Conservation (phyloP, 2,113 vertebrate species). For the Nycticorax nycticorax region DNA sequence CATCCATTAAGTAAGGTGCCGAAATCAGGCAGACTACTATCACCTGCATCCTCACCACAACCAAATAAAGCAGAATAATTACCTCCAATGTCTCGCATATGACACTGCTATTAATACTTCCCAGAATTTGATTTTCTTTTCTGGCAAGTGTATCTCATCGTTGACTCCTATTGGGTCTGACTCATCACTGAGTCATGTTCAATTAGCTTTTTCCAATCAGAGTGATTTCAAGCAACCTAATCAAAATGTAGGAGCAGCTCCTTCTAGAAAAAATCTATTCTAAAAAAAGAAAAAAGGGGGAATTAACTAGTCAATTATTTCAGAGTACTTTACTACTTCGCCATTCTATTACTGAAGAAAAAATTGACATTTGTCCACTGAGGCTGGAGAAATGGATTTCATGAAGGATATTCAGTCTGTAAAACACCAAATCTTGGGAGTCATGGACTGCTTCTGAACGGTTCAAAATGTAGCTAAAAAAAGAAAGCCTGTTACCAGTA, state of each 20-base stretch:
- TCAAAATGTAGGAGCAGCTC: not conserved
- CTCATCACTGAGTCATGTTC: not conserved
- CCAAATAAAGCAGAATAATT: slow-evolving; percentile 25
- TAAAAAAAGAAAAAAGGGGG: not conserved
- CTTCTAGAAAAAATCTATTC: not conserved
- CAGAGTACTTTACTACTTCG: not conserved
- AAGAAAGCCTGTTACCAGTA: not conserved
- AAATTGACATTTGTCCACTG: not conserved
- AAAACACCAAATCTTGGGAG: not conserved
- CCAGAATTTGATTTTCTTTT: not conserved
- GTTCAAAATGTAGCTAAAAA: not conserved
- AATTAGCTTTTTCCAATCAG: slow-evolving; percentile 27
- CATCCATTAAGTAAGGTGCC: not conserved
- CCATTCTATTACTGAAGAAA: not conserved
- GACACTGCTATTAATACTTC: slow-evolving; percentile 14
- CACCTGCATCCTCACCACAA: not conserved
- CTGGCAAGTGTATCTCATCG: not conserved
- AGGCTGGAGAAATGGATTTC: not conserved
- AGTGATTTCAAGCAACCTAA: not conserved
- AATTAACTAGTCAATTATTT: not conserved
- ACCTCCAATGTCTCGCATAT: not conserved
- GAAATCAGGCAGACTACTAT: not conserved
- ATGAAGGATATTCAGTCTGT: not conserved
- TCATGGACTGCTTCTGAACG: not conserved
- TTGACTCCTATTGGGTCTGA: slow-evolving; percentile 20